These are phyloP conservation scores for Stichodactyla mertensii DNA, from an alignment of 64 coral and sea anemone species.

Conservation along the genomic window DNA sequence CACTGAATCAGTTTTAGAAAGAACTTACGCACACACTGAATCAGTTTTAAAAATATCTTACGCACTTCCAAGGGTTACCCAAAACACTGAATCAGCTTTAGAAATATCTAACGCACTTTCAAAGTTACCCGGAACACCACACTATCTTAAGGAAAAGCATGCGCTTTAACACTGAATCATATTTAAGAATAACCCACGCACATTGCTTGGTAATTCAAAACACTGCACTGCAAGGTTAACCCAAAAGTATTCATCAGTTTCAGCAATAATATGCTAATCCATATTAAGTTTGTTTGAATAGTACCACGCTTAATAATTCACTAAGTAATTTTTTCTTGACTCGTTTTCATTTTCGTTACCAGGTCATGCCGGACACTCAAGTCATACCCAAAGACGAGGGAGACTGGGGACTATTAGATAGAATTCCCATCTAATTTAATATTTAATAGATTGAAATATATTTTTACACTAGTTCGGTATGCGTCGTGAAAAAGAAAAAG, in stretches of 20 bases:
- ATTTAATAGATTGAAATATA: conserved; percentile 23
- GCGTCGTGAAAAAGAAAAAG: neutral
- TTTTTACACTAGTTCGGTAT: conserved; percentile 9
- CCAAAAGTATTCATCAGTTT: neutral
- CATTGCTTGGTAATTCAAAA: neutral
- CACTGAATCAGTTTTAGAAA: no score
- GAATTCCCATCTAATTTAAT: conserved; percentile 17
- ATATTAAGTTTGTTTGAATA: no score
- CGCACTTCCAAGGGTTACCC: no score
- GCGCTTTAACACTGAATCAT: no score
- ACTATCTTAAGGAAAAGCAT: no score
- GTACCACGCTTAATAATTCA: neutral
- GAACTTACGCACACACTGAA: no score
- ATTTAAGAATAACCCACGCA: no score
- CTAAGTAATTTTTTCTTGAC: neutral
- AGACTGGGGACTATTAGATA: conserved; percentile 34
- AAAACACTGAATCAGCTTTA: no score
- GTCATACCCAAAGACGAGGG: conserved; percentile 36
- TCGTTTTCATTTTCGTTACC: neutral
- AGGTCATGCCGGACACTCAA: conserved; percentile 45
- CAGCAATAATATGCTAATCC: no score
- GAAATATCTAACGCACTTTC: no score
- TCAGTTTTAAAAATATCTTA: no score
- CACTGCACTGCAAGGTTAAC: neutral
- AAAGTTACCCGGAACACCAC: no score